Evolutionary conservation across 2,797 vertebrate species (phyloP).

Genomic region (Periparus ater): DNA sequence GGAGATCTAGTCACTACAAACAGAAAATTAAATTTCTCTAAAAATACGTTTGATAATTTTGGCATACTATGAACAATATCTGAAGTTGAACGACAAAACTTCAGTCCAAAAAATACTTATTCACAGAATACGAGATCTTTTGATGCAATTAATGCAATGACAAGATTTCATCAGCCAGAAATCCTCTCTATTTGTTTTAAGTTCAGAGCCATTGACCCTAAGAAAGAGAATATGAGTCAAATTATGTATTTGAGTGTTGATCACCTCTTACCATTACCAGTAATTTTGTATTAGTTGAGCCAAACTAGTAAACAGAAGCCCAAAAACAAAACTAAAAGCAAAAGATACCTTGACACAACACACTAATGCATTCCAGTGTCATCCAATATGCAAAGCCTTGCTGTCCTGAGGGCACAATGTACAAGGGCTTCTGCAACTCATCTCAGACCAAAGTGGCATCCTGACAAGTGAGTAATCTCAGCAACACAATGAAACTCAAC

Average conservation of each 20-base stretch:
- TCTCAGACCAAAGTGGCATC: constrained; percentile 32
- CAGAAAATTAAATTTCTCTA: background rate
- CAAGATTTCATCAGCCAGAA: background rate
- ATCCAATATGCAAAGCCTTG: constrained; percentile 18
- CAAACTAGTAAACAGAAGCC: constrained; percentile 53
- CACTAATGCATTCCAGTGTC: constrained; percentile 64
- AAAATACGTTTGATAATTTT: background rate
- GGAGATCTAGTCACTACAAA: background rate
- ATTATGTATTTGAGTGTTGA: background rate
- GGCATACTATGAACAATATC: background rate
- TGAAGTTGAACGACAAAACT: background rate
- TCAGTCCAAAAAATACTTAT: background rate
- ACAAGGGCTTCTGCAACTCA: constrained; percentile 46
- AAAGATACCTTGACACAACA: constrained; percentile 27
- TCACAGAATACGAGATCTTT: background rate
- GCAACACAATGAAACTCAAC: constrained; percentile 58
- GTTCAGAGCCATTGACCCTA: background rate
- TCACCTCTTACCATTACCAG: background rate
- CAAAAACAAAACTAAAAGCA: background rate
- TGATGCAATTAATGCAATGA: background rate
- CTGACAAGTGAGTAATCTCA: constrained; percentile 62
- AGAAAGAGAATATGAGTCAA: background rate
- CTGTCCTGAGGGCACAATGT: constrained; percentile 47
- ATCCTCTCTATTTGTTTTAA: background rate
- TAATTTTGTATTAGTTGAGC: constrained; percentile 29